Percentiles rank a stretch among this genome's conserved stretches.
Evolutionary conservation across 2,888 invertebrate species (phyloP).

Genomic region (Brachyptera putata): DNA sequence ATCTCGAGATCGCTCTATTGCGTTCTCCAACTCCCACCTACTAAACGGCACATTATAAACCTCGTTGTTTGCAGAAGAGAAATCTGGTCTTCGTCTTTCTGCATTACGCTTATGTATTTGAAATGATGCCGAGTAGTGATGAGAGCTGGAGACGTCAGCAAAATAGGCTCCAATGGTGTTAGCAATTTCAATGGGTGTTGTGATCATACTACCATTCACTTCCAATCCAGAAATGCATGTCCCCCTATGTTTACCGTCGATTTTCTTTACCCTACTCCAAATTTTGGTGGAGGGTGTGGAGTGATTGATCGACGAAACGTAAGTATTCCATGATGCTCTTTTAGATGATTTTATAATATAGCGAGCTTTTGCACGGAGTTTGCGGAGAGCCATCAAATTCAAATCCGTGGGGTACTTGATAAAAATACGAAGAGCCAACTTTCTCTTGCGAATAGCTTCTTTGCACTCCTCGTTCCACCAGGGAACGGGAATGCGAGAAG

Average conservation of each 20-base stretch:
- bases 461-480: background rate
- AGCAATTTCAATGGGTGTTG: background rate
- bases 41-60: constrained; percentile 12
- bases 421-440: background rate
- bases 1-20: background rate
- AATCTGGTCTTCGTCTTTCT: background rate
- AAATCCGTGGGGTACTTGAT: background rate
- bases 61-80: constrained; percentile 5
- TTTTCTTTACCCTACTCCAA: background rate
- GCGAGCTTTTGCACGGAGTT: background rate
- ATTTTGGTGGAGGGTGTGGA: background rate
- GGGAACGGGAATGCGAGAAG: background rate
- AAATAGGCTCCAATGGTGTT: background rate
- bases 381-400: background rate
- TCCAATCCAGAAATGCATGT: background rate
- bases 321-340: background rate
- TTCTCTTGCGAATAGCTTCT: background rate
- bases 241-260: background rate
- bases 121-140: background rate
- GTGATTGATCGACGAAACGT: background rate
- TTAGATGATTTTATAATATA: background rate
- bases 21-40: background rate
- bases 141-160: background rate
- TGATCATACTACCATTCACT: background rate
- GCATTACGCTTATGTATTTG: background rate